These are phyloP conservation scores for Bombyx huttoni DNA, from an alignment of 2,888 invertebrate species.

Conservation along the genomic window DNA sequence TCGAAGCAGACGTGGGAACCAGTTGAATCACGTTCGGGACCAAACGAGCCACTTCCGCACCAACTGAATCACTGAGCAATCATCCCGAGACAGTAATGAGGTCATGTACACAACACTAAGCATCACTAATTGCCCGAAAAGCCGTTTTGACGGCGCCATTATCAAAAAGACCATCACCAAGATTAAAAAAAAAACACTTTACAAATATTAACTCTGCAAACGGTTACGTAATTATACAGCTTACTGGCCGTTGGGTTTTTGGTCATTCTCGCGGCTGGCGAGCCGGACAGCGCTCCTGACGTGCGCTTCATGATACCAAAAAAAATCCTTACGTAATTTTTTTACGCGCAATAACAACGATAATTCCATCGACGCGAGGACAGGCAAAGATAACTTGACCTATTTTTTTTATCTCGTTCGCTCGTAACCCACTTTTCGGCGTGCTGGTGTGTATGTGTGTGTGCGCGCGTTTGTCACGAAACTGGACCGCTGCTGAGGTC, in stretches of 20 bases:
- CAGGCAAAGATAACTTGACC: slow-evolving; percentile 70
- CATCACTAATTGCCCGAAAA: slow-evolving; percentile 1
- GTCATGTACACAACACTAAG: neutral
- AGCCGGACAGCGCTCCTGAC: neutral
- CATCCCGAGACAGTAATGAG: neutral
- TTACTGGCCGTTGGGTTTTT: neutral
- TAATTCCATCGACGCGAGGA: slow-evolving; percentile 67
- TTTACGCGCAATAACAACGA: slow-evolving; percentile 58
- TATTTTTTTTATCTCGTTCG: slow-evolving; percentile 66
- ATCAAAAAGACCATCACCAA: neutral
- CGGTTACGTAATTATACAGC: neutral
- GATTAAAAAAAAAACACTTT: slow-evolving; percentile 1
- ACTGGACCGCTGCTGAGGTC: slow-evolving; percentile 30
- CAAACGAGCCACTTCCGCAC: neutral
- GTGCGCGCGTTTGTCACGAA: slow-evolving; percentile 36
- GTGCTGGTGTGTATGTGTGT: slow-evolving; percentile 29
- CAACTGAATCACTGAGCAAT: slow-evolving; percentile 1
- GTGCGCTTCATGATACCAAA: slow-evolving; percentile 4
- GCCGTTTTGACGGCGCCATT: neutral
- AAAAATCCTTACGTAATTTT: slow-evolving; percentile 42
- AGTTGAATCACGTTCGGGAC: neutral
- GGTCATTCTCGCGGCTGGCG: neutral
- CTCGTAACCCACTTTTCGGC: slow-evolving; percentile 57
- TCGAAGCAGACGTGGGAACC: neutral
- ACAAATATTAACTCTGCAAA: slow-evolving; percentile 1